Conservation (phyloP, 2,113 vertebrate genomes). For the Plestiodon gilberti region DNA sequence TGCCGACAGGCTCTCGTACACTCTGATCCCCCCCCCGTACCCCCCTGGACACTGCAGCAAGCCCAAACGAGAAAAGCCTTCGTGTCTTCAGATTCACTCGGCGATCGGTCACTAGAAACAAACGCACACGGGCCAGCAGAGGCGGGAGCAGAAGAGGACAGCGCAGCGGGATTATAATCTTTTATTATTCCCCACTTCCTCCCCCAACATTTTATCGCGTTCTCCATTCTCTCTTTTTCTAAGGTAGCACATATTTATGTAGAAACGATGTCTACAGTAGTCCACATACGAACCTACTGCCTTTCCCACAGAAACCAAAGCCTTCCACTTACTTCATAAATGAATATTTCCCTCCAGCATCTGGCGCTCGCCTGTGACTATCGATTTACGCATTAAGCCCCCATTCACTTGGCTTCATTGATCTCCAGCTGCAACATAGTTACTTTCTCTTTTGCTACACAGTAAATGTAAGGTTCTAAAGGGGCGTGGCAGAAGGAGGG, state of each 20-base stretch:
- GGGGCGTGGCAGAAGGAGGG: constrained; percentile 59
- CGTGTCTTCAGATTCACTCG: neutral
- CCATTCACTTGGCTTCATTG: constrained; percentile 83
- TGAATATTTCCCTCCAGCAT: constrained; percentile 41
- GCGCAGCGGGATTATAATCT: no score
- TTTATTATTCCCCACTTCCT: neutral
- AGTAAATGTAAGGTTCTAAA: constrained; percentile 80
- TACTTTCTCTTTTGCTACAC: constrained; percentile 87
- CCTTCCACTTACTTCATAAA: constrained; percentile 67
- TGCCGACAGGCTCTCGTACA: neutral
- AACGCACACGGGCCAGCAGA: neutral
- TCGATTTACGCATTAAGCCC: constrained; percentile 57
- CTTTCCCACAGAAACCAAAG: neutral
- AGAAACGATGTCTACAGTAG: neutral
- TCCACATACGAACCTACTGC: neutral
- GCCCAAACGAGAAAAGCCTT: constrained; percentile 2
- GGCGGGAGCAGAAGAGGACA: neutral
- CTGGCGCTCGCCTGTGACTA: constrained; percentile 40
- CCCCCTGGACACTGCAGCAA: constrained; percentile 21
- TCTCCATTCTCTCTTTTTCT: neutral
- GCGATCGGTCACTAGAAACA: neutral
- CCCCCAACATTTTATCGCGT: no score
- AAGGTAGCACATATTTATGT: neutral
- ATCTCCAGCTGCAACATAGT: constrained; percentile 85
- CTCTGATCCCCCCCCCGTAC: neutral